phyloP scores from a whole-genome alignment of 2,888 invertebrate genomes.

The Caenorhabditis macrosperma region DNA sequence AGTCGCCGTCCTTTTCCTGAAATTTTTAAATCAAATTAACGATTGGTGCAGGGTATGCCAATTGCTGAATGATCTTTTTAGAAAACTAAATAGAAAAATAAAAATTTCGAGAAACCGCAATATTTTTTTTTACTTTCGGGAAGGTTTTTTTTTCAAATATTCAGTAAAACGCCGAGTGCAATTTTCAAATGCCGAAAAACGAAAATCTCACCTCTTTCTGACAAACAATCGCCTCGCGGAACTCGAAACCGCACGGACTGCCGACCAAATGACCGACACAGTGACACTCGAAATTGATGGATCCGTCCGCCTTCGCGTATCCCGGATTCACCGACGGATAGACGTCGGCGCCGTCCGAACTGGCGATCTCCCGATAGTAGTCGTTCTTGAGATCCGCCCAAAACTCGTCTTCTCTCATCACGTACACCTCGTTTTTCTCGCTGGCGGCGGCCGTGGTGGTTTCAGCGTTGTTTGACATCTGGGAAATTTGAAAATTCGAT shows the following conservation, averaged over 20 bases:
- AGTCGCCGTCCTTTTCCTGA: slow-evolving; percentile 64
- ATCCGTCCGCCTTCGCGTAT: slow-evolving; percentile 74
- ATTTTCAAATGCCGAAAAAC: no score
- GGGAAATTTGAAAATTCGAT: neutral
- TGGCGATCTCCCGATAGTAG: slow-evolving; percentile 34
- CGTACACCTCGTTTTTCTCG: neutral
- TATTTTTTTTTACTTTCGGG: no score
- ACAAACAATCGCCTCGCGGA: slow-evolving; percentile 76
- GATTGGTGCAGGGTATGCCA: no score
- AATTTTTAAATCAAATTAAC: no score
- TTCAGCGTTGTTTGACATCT: neutral
- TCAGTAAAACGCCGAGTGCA: slow-evolving; percentile 68
- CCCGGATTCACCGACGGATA: slow-evolving; percentile 77
- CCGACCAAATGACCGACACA: slow-evolving; percentile 78
- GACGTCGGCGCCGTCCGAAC: slow-evolving; percentile 61
- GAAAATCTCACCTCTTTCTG: slow-evolving; percentile 73
- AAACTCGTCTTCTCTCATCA: slow-evolving; percentile 36
- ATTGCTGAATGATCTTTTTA: no score
- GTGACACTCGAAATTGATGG: slow-evolving; percentile 79
- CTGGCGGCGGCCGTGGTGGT: neutral
- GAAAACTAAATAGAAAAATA: no score
- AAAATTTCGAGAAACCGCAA: slow-evolving; percentile 2
- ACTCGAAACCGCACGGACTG: slow-evolving; percentile 78
- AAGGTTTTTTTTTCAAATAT: slow-evolving; percentile 29
- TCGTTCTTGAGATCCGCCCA: slow-evolving; percentile 48